Evolutionary conservation across 2,888 invertebrate species (phyloP), one percentile per base, ranked within the genome.

Genomic region (Nephrocerus scutellatus): DNA sequence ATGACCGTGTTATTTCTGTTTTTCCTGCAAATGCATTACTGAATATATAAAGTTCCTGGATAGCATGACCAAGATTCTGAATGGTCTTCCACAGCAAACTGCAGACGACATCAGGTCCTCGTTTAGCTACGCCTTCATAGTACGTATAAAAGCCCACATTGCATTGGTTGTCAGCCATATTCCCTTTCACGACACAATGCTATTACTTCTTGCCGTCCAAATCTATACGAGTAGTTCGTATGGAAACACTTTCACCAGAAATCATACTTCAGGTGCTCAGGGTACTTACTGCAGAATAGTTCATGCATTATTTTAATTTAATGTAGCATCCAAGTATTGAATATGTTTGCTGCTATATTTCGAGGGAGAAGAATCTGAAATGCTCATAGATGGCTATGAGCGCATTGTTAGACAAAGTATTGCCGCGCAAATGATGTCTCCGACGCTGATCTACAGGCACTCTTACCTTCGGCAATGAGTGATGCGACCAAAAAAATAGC

Each of bases 221-320:
- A 34, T 34, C 25, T 16, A 34, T 25, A 18, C 5, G 34, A 34
- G 12, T 12, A 34, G 25, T 24, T 24, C 25, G 19, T 18, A 30
- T 30, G 10, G 19, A 19, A 18, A 30, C 20, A 30, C 19, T 30
- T 30, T 19, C 19, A n/a, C 4, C 13, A 25, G n/a, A 25, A 25
- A 25, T 25, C 25, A 10, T 25, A 25, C 25, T 13, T 25, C 6
- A 25, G 12, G 13, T 25, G 25, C 7, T 25, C 25, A 6, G 25
- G 25, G 25, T 25, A 25, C 25, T 25, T 25, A 10, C 25, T 25
- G 25, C 19, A 30, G 19, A 30, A 30, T 30, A 30, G 30, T 12
- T 30, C 30, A 30, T 30, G 30, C 30, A 30, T 25, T 25, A 7
- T 7, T 25, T 25, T 25, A 5, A 25, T 25, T 25, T n/a, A 25